A percentile compares a stretch with the other conserved stretches of the same genome.
Evolutionary conservation across 2,797 vertebrate genomes (phyloP).

Genomic region (Ceyx erithaca): DNA sequence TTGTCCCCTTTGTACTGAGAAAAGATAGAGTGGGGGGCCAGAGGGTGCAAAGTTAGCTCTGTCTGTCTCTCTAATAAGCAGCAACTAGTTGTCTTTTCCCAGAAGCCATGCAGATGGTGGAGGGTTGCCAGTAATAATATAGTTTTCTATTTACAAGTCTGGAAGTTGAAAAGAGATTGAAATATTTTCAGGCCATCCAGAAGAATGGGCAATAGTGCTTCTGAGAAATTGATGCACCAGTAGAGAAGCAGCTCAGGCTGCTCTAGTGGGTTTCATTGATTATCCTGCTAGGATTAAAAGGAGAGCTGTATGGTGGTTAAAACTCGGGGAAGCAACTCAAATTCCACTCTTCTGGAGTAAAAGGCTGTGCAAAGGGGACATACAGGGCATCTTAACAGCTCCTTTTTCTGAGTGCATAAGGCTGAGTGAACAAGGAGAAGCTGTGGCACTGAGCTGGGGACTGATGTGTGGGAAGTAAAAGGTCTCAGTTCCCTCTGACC

Average conservation of each 20-base stretch:
- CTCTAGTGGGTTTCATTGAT: not conserved
- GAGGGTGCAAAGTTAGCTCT: not conserved
- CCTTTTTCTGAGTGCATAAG: not conserved
- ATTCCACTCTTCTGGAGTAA: not conserved
- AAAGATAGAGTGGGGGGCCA: not conserved
- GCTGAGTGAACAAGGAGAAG: not conserved
- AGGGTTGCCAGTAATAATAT: not conserved
- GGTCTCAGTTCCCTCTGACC: not conserved
- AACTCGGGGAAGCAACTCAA: not conserved
- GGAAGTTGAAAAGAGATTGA: not conserved
- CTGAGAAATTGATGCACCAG: not conserved
- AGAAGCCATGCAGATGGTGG: not conserved
- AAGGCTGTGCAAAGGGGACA: not conserved
- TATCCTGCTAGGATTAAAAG: not conserved
- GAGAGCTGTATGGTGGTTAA: not conserved
- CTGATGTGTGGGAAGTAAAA: not conserved
- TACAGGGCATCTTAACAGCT: not conserved
- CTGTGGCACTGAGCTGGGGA: not conserved
- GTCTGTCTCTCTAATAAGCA: not conserved
- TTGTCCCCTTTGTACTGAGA: not conserved
- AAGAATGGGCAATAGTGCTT: not conserved
- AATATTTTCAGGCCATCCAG: not conserved
- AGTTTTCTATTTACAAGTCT: not conserved
- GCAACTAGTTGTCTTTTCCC: not conserved
- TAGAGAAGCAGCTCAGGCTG: not conserved